Percentiles rank a stretch among this genome's conserved stretches.
Conservation (phyloP, 2,113 vertebrate species). For the Erinaceus europaeus region DNA sequence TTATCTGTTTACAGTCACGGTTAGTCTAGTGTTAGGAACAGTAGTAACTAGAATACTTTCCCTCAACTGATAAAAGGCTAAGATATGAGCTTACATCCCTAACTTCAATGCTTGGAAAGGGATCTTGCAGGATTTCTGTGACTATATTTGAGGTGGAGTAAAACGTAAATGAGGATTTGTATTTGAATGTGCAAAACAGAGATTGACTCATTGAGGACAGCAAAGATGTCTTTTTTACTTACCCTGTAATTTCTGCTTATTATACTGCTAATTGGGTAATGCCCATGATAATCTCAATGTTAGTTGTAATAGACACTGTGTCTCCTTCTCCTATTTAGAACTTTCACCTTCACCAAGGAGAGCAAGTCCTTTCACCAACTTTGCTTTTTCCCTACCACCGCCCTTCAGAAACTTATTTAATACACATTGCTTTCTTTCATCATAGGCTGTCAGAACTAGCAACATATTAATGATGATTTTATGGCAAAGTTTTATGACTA, state of each 20-base stretch:
- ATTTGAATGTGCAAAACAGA: background rate
- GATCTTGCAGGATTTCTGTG: background rate
- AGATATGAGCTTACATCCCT: background rate
- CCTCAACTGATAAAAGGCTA: background rate
- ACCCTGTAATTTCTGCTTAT: background rate
- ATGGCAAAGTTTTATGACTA: background rate
- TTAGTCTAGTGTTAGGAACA: background rate
- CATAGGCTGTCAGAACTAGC: background rate
- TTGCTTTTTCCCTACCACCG: background rate
- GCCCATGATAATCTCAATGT: background rate
- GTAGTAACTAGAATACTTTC: background rate
- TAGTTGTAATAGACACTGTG: background rate
- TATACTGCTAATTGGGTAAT: background rate
- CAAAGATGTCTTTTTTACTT: background rate
- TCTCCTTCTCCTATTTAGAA: background rate
- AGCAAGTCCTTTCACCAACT: background rate
- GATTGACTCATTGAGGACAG: background rate
- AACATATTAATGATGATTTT: constrained; percentile 1
- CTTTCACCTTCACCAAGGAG: background rate
- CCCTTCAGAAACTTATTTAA: background rate
- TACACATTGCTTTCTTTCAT: background rate
- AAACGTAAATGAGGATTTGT: background rate
- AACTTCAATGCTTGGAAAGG: background rate
- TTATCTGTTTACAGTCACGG: background rate
- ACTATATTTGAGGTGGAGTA: background rate